Evolutionary conservation across 2,888 invertebrate species (phyloP).

Genomic region (Ceramica pisi): DNA sequence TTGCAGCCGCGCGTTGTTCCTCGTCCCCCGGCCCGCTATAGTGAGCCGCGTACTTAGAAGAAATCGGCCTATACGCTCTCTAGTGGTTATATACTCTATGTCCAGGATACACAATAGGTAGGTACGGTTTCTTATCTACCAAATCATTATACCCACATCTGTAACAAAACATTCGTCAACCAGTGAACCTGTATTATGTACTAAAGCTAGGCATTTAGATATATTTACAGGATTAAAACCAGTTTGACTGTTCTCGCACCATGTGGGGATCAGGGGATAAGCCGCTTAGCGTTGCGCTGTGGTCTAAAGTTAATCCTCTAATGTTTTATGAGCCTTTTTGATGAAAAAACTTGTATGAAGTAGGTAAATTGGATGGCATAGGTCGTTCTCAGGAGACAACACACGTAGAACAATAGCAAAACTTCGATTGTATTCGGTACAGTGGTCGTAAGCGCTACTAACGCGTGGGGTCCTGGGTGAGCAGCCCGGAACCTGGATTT

Average conservation of each 20-base stretch:
- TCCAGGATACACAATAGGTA: too few species aligned
- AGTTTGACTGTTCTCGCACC: background rate
- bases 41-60: too few species aligned
- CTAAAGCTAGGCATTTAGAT: background rate
- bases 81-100: too few species aligned
- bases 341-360: background rate
- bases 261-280: conserved; percentile 11
- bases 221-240: background rate
- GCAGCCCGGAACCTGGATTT: too few species aligned
- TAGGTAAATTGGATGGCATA: background rate
- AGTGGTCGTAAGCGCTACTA: background rate
- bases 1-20: too few species aligned
- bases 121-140: too few species aligned
- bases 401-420: too few species aligned
- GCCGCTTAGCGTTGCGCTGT: conserved; percentile 5
- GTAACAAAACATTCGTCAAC: too few species aligned
- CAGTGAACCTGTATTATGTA: background rate
- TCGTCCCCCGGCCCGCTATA: too few species aligned
- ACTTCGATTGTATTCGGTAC: too few species aligned
- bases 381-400: background rate
- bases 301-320: conserved; percentile 8
- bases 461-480: background rate
- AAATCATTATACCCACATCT: background rate
- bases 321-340: conserved; percentile 10
- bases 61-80: too few species aligned